These are phyloP conservation scores for Cactoblastis cactorum DNA, from an alignment of 2,888 invertebrate genomes.

Conservation along the genomic window DNA sequence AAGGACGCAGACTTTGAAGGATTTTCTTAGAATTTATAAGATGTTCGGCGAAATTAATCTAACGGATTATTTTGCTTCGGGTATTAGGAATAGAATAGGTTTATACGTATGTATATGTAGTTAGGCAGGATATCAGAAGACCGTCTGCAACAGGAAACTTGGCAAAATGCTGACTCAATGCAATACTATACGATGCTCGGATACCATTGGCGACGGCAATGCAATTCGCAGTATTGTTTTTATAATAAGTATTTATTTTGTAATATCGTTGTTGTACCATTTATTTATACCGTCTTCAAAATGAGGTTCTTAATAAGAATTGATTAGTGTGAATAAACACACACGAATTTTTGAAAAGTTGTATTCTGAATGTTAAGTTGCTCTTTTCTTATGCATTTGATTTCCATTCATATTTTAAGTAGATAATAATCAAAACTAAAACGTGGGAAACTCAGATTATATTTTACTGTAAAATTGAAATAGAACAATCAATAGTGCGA, in stretches of 20 bases:
- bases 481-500: slow-evolving; percentile 62
- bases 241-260: slow-evolving; percentile 6
- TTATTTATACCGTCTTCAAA: neutral
- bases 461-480: slow-evolving; percentile 30
- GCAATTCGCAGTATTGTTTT: slow-evolving; percentile 49
- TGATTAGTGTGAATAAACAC: neutral
- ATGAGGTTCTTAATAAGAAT: neutral
- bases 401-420: too few species aligned
- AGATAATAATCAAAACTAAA: too few species aligned
- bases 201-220: slow-evolving; percentile 32
- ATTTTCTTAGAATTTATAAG: slow-evolving; percentile 61
- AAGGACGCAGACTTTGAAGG: slow-evolving; percentile 50
- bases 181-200: slow-evolving; percentile 41
- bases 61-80: slow-evolving; percentile 61
- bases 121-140: slow-evolving; percentile 15
- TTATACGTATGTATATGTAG: slow-evolving; percentile 5
- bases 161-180: slow-evolving; percentile 45
- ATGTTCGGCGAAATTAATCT: slow-evolving; percentile 48
- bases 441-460: too few species aligned
- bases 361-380: too few species aligned
- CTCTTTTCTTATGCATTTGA: too few species aligned
- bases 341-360: too few species aligned
- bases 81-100: slow-evolving; percentile 27
- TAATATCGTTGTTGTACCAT: slow-evolving; percentile 17
- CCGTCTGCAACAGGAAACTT: slow-evolving; percentile 47